phyloP scores from a whole-genome alignment of 2,888 invertebrate species.

The Meliscaeva auricollis region DNA sequence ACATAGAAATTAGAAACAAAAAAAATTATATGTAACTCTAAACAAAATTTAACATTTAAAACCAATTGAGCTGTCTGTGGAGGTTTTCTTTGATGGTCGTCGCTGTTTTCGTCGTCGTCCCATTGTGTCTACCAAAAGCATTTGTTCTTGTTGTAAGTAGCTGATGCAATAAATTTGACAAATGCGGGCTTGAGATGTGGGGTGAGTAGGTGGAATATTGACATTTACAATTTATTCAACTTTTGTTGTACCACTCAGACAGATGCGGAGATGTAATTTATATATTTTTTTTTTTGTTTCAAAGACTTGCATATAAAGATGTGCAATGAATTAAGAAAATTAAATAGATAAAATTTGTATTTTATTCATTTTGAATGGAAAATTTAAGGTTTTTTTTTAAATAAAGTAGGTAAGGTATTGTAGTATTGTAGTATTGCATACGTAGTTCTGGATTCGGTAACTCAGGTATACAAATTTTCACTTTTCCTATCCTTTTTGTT shows the following conservation, averaged over 20 bases:
- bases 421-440: too few relatives aligned
- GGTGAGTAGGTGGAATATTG: slow-evolving; percentile 35
- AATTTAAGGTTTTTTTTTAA: too few relatives aligned
- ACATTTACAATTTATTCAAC: slow-evolving; percentile 50
- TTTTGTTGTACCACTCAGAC: background rate
- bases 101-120: background rate
- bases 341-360: too few relatives aligned
- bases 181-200: slow-evolving; percentile 44
- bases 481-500: too few relatives aligned
- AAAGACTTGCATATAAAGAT: background rate
- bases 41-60: slow-evolving; percentile 64
- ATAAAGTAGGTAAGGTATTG: too few relatives aligned
- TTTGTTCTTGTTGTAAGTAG: slow-evolving; percentile 46
- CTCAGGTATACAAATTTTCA: too few relatives aligned
- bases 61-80: slow-evolving; percentile 50
- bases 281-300: background rate
- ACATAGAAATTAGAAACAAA: background rate
- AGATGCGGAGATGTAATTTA: background rate
- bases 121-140: background rate
- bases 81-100: slow-evolving; percentile 42
- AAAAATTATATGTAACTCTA: slow-evolving; percentile 10
- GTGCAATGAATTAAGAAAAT: background rate
- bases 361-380: too few relatives aligned
- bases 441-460: too few relatives aligned
- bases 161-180: slow-evolving; percentile 61